Conservation (phyloP, 2,797 vertebrate genomes). For the Sternotherus odoratus region DNA sequence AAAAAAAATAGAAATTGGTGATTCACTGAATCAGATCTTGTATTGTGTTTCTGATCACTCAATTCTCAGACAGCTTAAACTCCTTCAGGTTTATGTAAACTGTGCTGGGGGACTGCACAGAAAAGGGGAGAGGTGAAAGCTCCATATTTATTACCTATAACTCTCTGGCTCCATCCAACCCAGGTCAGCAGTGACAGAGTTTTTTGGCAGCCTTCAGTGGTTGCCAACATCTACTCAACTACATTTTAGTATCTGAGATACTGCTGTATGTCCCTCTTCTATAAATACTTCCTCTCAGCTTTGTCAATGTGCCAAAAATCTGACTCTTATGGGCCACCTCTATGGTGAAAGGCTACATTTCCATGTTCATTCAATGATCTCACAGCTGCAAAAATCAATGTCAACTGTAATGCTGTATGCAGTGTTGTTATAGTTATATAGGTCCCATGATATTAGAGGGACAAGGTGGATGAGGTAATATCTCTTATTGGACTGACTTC, state of each 20-base stretch:
- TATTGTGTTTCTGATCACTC: background rate
- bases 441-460: background rate
- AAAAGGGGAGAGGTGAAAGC: background rate
- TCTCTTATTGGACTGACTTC: background rate
- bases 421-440: background rate
- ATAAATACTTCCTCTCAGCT: background rate
- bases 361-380: background rate
- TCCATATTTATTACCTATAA: background rate
- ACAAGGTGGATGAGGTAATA: background rate
- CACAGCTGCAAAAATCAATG: background rate
- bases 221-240: background rate
- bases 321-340: background rate
- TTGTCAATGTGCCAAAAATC: background rate
- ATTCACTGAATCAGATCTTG: background rate
- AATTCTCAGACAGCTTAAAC: background rate
- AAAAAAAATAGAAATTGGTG: background rate
- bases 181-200: background rate
- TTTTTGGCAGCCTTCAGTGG: rapidly evolving
- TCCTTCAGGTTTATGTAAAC: background rate
- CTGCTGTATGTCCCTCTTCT: background rate
- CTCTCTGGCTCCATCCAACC: background rate
- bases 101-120: background rate
- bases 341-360: background rate
- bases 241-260: background rate
- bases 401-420: background rate